Percentiles rank a stretch among this genome's conserved stretches.
These are phyloP conservation scores for Lepisosteus osseus DNA, from an alignment of 2,113 vertebrate genomes.

Conservation along the genomic window DNA sequence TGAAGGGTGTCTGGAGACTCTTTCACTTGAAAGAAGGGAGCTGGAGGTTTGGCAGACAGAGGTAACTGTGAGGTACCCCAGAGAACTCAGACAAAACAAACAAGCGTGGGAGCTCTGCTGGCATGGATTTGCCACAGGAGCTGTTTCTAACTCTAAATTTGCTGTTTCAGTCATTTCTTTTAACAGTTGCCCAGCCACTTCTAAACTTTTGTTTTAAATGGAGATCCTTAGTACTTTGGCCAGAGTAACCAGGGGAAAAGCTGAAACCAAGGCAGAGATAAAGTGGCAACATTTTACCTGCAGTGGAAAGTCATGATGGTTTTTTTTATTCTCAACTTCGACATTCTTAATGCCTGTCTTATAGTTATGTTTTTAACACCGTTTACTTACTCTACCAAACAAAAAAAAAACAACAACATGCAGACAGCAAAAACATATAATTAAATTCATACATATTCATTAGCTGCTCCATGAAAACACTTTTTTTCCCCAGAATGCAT, in stretches of 20 bases:
- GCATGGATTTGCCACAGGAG: not conserved
- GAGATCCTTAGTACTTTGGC: conserved; percentile 2
- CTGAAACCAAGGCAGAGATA: not conserved
- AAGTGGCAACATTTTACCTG: not conserved
- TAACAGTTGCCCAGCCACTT: not conserved
- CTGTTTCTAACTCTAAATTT: not conserved
- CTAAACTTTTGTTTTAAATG: not conserved
- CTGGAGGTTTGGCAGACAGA: not conserved
- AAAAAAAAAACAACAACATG: conserved; percentile 20
- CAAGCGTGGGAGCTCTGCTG: not conserved
- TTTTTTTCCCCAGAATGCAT: conserved; percentile 7
- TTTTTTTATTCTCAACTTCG: conserved; percentile 2
- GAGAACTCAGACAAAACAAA: not conserved
- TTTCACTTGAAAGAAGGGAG: not conserved
- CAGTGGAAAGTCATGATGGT: not conserved
- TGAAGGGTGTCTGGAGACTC: conserved; percentile 3
- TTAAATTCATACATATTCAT: conserved; percentile 38
- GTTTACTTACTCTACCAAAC: conserved; percentile 1
- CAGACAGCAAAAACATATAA: conserved; percentile 32
- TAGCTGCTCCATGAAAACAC: conserved; percentile 16
- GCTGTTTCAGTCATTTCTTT: conserved; percentile 2
- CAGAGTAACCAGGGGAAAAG: not conserved
- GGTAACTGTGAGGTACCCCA: not conserved
- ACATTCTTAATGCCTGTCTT: conserved; percentile 10
- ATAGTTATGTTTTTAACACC: not conserved